Conservation (phyloP, 1,140 invertebrate genomes). For the Musca domestica region DNA sequence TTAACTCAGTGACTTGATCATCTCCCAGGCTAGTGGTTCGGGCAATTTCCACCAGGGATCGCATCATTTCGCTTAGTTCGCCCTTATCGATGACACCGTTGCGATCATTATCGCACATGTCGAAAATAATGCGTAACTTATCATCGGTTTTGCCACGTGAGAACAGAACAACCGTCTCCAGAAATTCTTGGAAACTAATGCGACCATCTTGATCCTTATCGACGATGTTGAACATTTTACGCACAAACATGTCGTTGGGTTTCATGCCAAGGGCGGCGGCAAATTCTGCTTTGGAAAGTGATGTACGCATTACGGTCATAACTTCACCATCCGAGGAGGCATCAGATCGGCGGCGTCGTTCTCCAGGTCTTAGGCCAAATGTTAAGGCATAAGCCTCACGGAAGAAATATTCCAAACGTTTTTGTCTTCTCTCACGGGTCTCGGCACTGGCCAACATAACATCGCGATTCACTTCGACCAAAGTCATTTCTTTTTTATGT, state of each 20-base stretch:
- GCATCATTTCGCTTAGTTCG: slow-evolving; percentile 90
- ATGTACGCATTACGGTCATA: slow-evolving; percentile 89
- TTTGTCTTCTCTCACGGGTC: slow-evolving; percentile 91
- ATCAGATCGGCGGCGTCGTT: slow-evolving; percentile 66
- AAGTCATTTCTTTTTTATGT: slow-evolving; percentile 70
- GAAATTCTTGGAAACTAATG: slow-evolving; percentile 97
- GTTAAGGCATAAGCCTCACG: slow-evolving; percentile 95
- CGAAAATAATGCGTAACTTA: slow-evolving; percentile 94
- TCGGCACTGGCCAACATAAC: slow-evolving; percentile 91
- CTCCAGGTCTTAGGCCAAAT: slow-evolving; percentile 77
- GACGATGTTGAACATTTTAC: slow-evolving; percentile 98
- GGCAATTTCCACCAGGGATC: slow-evolving; percentile 93
- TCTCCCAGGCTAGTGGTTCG: slow-evolving; percentile 86
- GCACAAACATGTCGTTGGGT: slow-evolving; percentile 92
- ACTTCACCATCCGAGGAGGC: slow-evolving; percentile 80
- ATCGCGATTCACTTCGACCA: slow-evolving; percentile 64
- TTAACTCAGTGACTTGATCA: slow-evolving; percentile 86
- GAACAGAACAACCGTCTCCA: slow-evolving; percentile 92
- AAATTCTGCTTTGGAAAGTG: slow-evolving; percentile 92
- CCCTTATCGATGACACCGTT: slow-evolving; percentile 94
- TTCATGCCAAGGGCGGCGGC: slow-evolving; percentile 97
- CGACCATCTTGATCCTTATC: slow-evolving; percentile 94
- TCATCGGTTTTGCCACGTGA: slow-evolving; percentile 91
- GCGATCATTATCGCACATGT: slow-evolving; percentile 97
- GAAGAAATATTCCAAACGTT: slow-evolving; percentile 96